Evolutionary conservation across 2,888 invertebrate genomes (phyloP).

Genomic region (Acanthosepion pharaonis): DNA sequence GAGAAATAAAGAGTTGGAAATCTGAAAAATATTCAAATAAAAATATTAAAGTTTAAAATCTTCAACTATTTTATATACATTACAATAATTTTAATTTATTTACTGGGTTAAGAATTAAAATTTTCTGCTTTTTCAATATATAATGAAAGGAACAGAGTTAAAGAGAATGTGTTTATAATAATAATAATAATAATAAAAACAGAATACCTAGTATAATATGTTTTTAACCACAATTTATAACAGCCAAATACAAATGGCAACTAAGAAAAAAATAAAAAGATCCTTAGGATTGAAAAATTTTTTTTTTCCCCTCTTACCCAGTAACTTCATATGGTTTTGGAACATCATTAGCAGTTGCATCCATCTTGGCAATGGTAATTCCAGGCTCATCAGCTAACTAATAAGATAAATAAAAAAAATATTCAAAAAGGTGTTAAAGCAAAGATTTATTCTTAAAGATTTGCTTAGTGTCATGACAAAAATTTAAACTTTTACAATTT

Average conservation of each 20-base stretch:
- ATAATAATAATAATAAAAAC: too few species aligned
- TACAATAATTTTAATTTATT: too few species aligned
- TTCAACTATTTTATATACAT: too few species aligned
- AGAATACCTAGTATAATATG: too few species aligned
- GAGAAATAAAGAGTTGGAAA: constrained; percentile 99
- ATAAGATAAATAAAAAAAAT: background rate
- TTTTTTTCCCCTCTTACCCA: constrained; percentile 79
- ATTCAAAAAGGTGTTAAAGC: too few species aligned
- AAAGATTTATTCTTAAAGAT: background rate
- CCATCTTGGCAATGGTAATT: constrained; percentile 95
- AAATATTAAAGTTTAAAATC: background rate
- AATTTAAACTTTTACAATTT: background rate
- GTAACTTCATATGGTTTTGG: constrained; percentile 91
- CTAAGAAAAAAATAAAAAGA: background rate
- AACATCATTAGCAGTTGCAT: constrained; percentile 98
- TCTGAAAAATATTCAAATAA: constrained; percentile 69
- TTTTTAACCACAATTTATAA: too few species aligned
- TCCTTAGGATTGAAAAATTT: background rate
- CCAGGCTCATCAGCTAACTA: constrained; percentile 86
- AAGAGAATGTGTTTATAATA: too few species aligned
- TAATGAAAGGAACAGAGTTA: too few species aligned
- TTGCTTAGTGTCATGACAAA: too few species aligned
- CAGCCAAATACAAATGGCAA: background rate
- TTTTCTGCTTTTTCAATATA: too few species aligned
- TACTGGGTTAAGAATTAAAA: too few species aligned